Percentiles rank a stretch among this genome's conserved stretches.
These are phyloP conservation scores for Dryocosmus kuriphilus DNA, from an alignment of 2,888 invertebrate species.

Conservation along the genomic window DNA sequence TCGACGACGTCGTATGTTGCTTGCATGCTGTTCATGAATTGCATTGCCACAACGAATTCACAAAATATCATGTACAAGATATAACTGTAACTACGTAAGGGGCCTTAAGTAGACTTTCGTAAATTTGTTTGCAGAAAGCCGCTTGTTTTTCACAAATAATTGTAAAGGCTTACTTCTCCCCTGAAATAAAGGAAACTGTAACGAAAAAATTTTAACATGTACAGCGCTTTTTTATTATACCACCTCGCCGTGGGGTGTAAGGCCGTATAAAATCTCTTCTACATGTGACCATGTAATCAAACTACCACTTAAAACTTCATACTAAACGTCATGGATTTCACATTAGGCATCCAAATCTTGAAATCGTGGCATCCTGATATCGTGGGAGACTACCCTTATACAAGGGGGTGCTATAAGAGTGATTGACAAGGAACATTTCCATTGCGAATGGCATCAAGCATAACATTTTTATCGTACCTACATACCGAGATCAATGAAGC, in stretches of 20 bases:
- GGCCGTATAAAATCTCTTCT: not conserved
- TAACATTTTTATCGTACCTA: slow-evolving; percentile 1
- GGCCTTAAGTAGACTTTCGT: no score
- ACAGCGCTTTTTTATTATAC: not conserved
- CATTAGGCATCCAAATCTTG: not conserved
- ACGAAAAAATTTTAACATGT: not conserved
- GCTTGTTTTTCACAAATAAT: no score
- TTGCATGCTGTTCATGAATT: slow-evolving; percentile 42
- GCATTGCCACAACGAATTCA: slow-evolving; percentile 43
- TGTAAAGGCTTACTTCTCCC: no score
- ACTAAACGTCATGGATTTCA: slow-evolving; percentile 5
- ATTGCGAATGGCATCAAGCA: slow-evolving; percentile 10
- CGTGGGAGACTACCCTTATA: slow-evolving; percentile 9
- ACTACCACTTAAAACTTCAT: not conserved
- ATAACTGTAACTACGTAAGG: no score
- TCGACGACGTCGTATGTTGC: slow-evolving; percentile 17
- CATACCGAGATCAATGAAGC: slow-evolving; percentile 4
- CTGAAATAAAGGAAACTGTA: not conserved
- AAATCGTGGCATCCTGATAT: not conserved
- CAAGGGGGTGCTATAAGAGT: not conserved
- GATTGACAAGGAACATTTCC: slow-evolving; percentile 17
- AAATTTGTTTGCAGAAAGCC: no score
- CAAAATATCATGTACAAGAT: not conserved
- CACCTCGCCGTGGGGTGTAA: not conserved
- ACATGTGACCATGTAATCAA: not conserved